These are phyloP conservation scores for Papilio gigon DNA, from an alignment of 2,888 invertebrate species.

Conservation along the genomic window DNA sequence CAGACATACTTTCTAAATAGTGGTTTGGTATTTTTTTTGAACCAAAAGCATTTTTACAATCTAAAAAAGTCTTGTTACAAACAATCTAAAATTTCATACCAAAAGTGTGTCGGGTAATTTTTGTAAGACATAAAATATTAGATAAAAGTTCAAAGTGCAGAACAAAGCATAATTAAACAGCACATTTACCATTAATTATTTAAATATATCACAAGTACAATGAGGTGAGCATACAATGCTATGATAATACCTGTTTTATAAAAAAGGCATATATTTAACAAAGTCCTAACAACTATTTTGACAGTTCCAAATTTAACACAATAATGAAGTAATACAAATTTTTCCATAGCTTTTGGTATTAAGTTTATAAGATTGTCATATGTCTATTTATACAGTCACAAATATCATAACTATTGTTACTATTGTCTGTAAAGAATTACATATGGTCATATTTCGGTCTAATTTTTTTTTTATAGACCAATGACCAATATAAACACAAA, in stretches of 20 bases:
- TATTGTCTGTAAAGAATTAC: neutral
- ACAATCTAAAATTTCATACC: too few relatives aligned
- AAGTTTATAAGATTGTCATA: neutral
- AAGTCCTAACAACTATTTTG: neutral
- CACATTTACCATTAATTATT: neutral
- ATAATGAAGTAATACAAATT: neutral
- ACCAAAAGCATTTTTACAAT: too few relatives aligned
- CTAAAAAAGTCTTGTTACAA: too few relatives aligned
- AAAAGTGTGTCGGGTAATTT: too few relatives aligned
- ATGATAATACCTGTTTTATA: neutral
- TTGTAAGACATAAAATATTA: too few relatives aligned
- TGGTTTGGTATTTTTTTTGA: too few relatives aligned
- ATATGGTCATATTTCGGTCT: neutral
- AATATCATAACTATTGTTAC: neutral
- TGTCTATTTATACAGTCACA: neutral
- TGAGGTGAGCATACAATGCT: constrained; percentile 15
- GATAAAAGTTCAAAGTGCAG: neutral
- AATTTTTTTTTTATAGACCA: neutral
- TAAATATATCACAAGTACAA: constrained; percentile 3
- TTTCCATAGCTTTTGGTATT: neutral
- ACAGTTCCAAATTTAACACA: neutral
- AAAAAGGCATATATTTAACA: neutral
- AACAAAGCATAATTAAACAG: neutral
- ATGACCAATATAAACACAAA: neutral
- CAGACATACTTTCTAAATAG: too few relatives aligned